Evolutionary conservation across 2,888 invertebrate genomes (phyloP), one percentile per base, ranked within the genome.

Genomic region (Acanthoscelides obtectus): DNA sequence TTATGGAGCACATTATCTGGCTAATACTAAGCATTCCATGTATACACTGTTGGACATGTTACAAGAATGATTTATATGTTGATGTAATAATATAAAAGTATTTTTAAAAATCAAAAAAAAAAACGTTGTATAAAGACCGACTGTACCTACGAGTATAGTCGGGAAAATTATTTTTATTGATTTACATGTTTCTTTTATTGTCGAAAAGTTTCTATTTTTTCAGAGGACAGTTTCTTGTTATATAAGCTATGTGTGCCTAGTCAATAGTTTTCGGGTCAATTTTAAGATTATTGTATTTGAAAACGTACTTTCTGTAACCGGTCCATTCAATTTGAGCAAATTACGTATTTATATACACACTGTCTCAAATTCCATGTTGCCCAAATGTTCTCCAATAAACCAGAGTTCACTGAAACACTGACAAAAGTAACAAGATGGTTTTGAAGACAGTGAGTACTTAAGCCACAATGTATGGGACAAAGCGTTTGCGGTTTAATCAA

Each of bases 181-280:
- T 75, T 83, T 84, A 82, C 82, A 82, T 84, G 84, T 84, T 85
- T 84, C 79, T 83, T 86, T 84, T 84, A 86, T 86, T 85, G 81
- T 85, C 84, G 84, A 86, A 85, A 77, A 77, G 86, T 86, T 86
- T 87, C 86, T 86, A 86, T 87, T 86, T 87, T 77, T 86, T 86
- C 86, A 86, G 85, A 85, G 84, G 81, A 86, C 84, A 85, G 84
- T 87, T 88, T 88, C 88, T 88, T 88, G 88, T 88, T 88, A 87
- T 84, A 68, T 83, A 83, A 85, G 88, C 87, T 88, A 89, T 88
- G 88, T 89, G 89, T 89, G 89, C 89, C 89, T 89, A 89, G 89
- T 89, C 88, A 88, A 87, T 88, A 88, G 88, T 87, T 87, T 88
- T 88, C 88, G 87, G 86, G 88, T 88, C 88, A 89, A 88, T 80